phyloP scores from a whole-genome alignment of 92 coral and sea anemone genomes.

The Palythoa grandis region DNA sequence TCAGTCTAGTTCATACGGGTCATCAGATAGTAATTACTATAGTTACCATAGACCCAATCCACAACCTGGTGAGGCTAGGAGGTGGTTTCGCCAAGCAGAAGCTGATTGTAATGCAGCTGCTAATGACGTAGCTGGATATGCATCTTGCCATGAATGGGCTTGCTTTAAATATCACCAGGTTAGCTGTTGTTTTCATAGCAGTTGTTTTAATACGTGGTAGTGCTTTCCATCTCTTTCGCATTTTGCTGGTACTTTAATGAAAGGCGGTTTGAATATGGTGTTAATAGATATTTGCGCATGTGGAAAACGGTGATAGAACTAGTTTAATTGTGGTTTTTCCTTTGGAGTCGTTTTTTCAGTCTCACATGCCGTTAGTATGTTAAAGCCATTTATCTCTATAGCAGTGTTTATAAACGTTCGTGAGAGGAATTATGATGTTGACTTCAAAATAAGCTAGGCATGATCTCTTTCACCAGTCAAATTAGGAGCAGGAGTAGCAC shows the following conservation, averaged over 20 bases:
- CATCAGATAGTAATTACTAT: slow-evolving; percentile 15
- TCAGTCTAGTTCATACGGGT: slow-evolving; percentile 41
- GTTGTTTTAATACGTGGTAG: background rate
- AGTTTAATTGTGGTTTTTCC: background rate
- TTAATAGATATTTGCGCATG: too few species aligned
- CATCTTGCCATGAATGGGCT: slow-evolving; percentile 68
- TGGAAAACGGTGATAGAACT: too few species aligned
- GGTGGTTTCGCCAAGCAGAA: slow-evolving; percentile 82
- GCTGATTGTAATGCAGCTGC: slow-evolving; percentile 68
- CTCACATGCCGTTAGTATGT: too few species aligned
- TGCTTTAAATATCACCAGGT: slow-evolving; percentile 91
- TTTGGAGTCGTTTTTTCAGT: too few species aligned
- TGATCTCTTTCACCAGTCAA: too few species aligned
- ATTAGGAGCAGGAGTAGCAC: too few species aligned
- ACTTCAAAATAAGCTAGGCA: too few species aligned
- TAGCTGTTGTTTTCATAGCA: background rate
- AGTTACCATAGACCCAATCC: slow-evolving; percentile 56
- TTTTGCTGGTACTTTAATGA: background rate
- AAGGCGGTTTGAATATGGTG: too few species aligned
- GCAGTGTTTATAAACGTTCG: too few species aligned
- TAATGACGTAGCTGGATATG: slow-evolving; percentile 34
- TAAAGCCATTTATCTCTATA: too few species aligned
- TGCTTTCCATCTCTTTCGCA: background rate
- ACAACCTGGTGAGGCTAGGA: slow-evolving; percentile 75
- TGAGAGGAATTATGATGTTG: too few species aligned